Evolutionary conservation across 2,113 vertebrate genomes (phyloP), one percentile per base, ranked within the genome.

Genomic region (Trinectes maculatus): DNA sequence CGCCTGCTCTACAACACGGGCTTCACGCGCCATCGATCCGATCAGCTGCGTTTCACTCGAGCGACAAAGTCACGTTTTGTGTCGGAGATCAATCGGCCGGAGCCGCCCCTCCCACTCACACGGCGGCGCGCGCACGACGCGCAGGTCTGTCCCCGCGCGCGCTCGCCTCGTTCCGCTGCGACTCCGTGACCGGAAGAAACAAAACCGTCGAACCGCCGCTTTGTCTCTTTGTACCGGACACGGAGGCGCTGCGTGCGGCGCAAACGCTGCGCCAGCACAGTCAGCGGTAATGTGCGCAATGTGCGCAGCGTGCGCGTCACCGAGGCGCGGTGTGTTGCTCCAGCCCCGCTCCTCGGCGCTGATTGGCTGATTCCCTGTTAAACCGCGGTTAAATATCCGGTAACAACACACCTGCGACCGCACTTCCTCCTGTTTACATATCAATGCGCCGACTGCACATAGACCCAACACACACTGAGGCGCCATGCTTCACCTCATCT

Each of bases 71-170:
- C 79, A 67, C 54, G 68, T 81, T 86, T 85, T n/a, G n/a, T n/a
- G n/a, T n/a, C n/a, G n/a, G n/a, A n/a, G n/a, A n/a, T n/a, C 8
- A 31, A 31, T 31, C 29, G 85, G 69, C 79, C 79, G 69, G 68
- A 58, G 60, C 86, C 49, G 92, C 91, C 91, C 91, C 91, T 92
- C 90, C 91, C 91, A 91, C 91, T 90, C 84, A 77, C 80, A 65
- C 76, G 87, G 88, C 79, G 85, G 80, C 83, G 85, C 79, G 82
- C 74, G 73, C 86, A 82, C 76, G 85, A 86, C 80, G 85, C 85
- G 75, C 83, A 82, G 79, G 52, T 48, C 81, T 77, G 56, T 61
- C 57, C 39, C 58, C 46, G 43, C 70, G 56, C 37, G 21, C 31
- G 11, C 31, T 8, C 60, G 4, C 1, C 65, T 62, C 31, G 21